Evolutionary conservation across 1,140 invertebrate species (phyloP).

Genomic region (Trachelipus rathkii): DNA sequence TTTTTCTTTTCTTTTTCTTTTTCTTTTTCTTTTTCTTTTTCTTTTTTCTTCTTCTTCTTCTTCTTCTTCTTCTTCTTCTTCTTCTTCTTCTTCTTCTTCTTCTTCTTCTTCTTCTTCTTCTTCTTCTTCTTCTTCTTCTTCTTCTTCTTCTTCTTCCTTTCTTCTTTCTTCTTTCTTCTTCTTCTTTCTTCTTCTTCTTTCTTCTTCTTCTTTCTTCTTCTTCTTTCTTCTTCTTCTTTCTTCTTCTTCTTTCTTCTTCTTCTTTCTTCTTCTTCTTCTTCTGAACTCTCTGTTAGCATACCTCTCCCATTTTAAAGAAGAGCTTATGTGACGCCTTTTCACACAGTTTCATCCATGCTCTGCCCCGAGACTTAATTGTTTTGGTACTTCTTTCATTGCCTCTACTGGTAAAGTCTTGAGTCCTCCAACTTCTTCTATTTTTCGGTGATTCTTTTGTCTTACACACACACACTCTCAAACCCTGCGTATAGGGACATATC

Average conservation of each 20-base stretch:
- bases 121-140: not conserved
- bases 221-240: not conserved
- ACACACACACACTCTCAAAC: no score
- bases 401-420: no score
- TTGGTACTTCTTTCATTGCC: no score
- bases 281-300: no score
- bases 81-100: not conserved
- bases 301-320: no score
- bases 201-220: not conserved
- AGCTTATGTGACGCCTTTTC: no score
- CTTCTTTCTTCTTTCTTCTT: not conserved
- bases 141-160: not conserved
- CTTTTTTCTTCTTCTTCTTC: constrained; percentile 2
- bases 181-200: not conserved
- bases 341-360: no score
- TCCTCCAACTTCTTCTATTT: no score
- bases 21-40: constrained; percentile 7
- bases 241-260: not conserved
- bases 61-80: not conserved
- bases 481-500: no score
- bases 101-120: not conserved
- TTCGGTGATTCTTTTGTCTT: no score
- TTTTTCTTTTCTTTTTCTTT: constrained; percentile 2
- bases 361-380: no score
- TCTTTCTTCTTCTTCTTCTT: not conserved